Base-by-base conservation (phyloP, 2,113 vertebrate species). In the Falco punctatus region DNA sequence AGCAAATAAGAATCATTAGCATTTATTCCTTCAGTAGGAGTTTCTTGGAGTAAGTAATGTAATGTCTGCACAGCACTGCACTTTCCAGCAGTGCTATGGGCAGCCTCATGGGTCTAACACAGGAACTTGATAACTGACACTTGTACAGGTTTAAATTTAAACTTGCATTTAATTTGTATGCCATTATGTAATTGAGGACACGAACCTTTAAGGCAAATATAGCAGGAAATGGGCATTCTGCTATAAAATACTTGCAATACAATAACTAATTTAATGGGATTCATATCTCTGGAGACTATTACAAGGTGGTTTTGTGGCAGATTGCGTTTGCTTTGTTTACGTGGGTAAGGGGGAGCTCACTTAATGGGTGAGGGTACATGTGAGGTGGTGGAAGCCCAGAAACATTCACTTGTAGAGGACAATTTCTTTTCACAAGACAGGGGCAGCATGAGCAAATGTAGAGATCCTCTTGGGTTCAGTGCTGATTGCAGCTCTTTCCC, bases 151-250 rank as follows among this genome's bases (percentile, higher is more conserved):
- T 97, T 97, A 98, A 97, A 98, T 97, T 93, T 96, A 96, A 98
- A 98, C 98, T 97, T 98, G 96, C 86, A 97, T 98, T 98, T 97
- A 97, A 98, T 98, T 98, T 98, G 91, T 98, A 91, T 97, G 94
- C 98, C 97, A 98, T 98, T 98, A 98, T 96, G 95, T 97, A 98
- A 98, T 96, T 71, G 86, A 98, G 95, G 98, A 98, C 96, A 97
- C 86, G 65, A 96, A 97, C 92, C 97, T 98, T 97, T 97, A 96
- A 98, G 97, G 97, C 96, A 98, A 98, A 98, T 92, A 92, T 77
- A 92, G 58, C 51, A 83, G 17, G 72, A 97, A 98, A 97, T 92
- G 96, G 94, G 91, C 94, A 98, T 93, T 33, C 27, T 97, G 92
- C 94, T 97, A 97, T 35, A 98, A 98, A 98, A 96, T 98, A 97